Evolutionary conservation across 1,140 invertebrate species (phyloP).

Genomic region (Drosophila tropicalis): DNA sequence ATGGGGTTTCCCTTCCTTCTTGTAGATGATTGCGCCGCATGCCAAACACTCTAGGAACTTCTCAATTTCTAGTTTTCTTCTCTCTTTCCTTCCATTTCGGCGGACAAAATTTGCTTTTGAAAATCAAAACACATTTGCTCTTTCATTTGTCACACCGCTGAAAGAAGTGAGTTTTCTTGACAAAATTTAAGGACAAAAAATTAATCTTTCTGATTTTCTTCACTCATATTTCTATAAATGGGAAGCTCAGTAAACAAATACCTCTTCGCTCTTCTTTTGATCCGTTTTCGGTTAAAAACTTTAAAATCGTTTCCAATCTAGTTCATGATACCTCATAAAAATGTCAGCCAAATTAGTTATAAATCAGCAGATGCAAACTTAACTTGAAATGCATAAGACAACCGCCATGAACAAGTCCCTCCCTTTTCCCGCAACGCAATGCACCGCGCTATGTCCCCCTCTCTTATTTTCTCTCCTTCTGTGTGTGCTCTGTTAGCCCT

Average conservation of each 20-base stretch:
- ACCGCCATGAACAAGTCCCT: neutral
- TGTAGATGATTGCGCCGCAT: constrained; percentile 45
- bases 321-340: constrained; percentile 60
- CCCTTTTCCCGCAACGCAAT: neutral
- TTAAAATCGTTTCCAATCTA: constrained; percentile 53
- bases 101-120: too few species aligned
- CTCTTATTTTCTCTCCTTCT: neutral
- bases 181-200: too few species aligned
- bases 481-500: constrained; percentile 1
- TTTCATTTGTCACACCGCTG: too few species aligned
- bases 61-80: neutral
- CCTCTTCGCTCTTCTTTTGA: too few species aligned
- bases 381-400: constrained; percentile 48
- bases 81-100: too few species aligned
- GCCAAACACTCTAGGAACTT: constrained; percentile 22
- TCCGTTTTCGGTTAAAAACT: constrained; percentile 9
- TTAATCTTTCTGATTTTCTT: too few species aligned
- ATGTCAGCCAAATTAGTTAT: constrained; percentile 70
- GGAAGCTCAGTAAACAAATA: too few species aligned
- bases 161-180: too few species aligned
- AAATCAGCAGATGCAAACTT: constrained; percentile 53
- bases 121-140: too few species aligned
- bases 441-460: neutral
- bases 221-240: too few species aligned
- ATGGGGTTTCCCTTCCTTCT: constrained; percentile 15